phyloP scores from a whole-genome alignment of 2,797 vertebrate species.

The Simalia tracyae region DNA sequence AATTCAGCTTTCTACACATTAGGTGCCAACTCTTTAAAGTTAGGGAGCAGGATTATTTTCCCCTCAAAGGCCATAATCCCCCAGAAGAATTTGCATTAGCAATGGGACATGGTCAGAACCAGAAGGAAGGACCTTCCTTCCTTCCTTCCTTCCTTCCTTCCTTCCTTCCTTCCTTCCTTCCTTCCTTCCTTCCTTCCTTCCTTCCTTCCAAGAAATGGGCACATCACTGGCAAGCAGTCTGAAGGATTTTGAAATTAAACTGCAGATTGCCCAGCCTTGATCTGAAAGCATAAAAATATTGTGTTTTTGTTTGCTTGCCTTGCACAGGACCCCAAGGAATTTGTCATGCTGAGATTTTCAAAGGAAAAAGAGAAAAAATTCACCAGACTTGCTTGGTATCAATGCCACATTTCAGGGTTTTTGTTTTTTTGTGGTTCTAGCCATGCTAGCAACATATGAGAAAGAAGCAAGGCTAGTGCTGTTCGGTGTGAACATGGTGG shows the following conservation, averaged over 20 bases:
- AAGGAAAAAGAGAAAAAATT: neutral
- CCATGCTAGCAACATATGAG: neutral
- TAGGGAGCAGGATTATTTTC: too few species aligned
- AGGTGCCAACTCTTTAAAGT: neutral
- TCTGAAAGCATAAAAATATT: neutral
- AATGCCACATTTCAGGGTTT: neutral
- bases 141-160: too few species aligned
- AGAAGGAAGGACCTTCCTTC: too few species aligned
- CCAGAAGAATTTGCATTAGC: neutral
- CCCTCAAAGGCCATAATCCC: neutral
- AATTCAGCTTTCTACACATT: neutral
- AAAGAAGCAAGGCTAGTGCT: neutral
- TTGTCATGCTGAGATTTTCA: neutral
- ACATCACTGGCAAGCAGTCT: neutral
- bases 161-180: neutral
- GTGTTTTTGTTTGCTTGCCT: neutral
- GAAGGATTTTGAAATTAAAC: neutral
- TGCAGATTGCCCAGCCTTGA: neutral
- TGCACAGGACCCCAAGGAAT: neutral
- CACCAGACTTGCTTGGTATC: neutral
- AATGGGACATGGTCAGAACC: neutral
- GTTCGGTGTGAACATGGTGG: neutral
- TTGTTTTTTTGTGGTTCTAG: neutral
- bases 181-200: neutral
- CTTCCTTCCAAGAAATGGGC: neutral